phyloP scores from a whole-genome alignment of 2,797 vertebrate species.

The Melanotaenia trifasciata region DNA sequence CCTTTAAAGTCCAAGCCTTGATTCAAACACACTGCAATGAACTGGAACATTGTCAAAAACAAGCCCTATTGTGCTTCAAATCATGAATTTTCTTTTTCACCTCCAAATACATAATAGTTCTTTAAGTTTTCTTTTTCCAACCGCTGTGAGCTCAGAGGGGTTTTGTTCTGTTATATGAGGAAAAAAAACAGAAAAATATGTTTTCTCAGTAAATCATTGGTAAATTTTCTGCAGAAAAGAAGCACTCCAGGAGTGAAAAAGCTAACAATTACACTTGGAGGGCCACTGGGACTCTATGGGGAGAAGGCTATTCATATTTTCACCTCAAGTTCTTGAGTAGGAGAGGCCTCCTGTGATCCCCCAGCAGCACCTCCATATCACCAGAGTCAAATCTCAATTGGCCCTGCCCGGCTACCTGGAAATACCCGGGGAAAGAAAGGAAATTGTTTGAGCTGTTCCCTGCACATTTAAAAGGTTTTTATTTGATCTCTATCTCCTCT shows the following conservation, averaged over 20 bases:
- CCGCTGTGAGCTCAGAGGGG: conserved; percentile 35
- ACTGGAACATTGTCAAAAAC: not conserved
- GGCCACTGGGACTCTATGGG: conserved; percentile 38
- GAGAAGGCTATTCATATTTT: conserved; percentile 43
- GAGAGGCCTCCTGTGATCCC: conserved; percentile 46
- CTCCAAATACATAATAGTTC: conserved; percentile 29
- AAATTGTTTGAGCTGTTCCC: conserved; percentile 44
- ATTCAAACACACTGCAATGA: not conserved
- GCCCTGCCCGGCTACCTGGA: conserved; percentile 26
- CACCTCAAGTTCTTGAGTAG: conserved; percentile 42
- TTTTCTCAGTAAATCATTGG: conserved; percentile 16
- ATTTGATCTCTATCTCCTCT: conserved; percentile 64
- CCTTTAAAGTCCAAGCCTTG: not conserved
- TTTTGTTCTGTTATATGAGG: conserved; percentile 10
- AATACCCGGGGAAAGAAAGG: conserved; percentile 48
- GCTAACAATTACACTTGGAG: conserved; percentile 35
- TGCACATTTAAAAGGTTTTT: conserved; percentile 49
- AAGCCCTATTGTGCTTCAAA: not conserved
- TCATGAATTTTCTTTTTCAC: conserved; percentile 12
- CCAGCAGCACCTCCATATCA: conserved; percentile 47
- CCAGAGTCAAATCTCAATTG: conserved; percentile 67
- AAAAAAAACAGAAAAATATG: conserved; percentile 17
- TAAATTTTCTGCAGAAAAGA: conserved; percentile 24
- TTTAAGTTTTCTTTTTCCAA: conserved; percentile 12
- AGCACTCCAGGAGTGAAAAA: conserved; percentile 40